Evolutionary conservation across 2,797 vertebrate genomes (phyloP).

Genomic region (Danionella dracula): DNA sequence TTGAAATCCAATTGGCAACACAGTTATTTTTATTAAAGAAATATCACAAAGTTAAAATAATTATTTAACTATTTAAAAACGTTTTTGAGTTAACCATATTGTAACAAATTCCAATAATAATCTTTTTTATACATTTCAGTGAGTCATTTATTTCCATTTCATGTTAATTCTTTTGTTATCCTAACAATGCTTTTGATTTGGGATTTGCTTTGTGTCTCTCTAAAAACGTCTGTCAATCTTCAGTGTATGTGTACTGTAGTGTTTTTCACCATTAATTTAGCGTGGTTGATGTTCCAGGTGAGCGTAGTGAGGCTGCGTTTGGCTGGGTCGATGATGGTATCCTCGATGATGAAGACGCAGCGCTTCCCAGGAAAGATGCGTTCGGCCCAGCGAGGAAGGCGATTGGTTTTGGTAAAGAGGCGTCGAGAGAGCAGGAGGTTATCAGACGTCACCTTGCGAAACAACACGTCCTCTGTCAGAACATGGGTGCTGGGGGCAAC

Average conservation of each 20-base stretch:
- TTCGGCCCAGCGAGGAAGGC: constrained; percentile 91
- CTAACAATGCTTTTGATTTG: too few relatives aligned
- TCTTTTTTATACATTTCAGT: too few relatives aligned
- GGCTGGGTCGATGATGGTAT: constrained; percentile 86
- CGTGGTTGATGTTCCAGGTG: constrained; percentile 96
- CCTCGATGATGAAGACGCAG: constrained; percentile 90
- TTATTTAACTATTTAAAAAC: too few relatives aligned
- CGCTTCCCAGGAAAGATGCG: constrained; percentile 81
- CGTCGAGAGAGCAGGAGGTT: constrained; percentile 67
- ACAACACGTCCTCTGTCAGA: constrained; percentile 75
- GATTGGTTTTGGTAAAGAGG: constrained; percentile 86
- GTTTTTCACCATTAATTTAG: constrained; percentile 81
- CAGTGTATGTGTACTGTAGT: background rate
- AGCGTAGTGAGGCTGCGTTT: constrained; percentile 86
- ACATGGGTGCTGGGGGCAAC: constrained; percentile 48
- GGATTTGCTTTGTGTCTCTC: too few relatives aligned
- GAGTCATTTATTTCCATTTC: too few relatives aligned
- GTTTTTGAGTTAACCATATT: too few relatives aligned
- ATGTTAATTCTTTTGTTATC: too few relatives aligned
- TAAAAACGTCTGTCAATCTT: too few relatives aligned
- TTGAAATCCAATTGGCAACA: too few relatives aligned
- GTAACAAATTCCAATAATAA: too few relatives aligned
- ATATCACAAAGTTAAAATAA: too few relatives aligned
- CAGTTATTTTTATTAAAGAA: too few relatives aligned
- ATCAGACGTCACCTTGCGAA: constrained; percentile 71